Evolutionary conservation across 2,888 invertebrate species (phyloP), one percentile per base, ranked within the genome.

Genomic region (Acanthococcus lagerstroemiae): DNA sequence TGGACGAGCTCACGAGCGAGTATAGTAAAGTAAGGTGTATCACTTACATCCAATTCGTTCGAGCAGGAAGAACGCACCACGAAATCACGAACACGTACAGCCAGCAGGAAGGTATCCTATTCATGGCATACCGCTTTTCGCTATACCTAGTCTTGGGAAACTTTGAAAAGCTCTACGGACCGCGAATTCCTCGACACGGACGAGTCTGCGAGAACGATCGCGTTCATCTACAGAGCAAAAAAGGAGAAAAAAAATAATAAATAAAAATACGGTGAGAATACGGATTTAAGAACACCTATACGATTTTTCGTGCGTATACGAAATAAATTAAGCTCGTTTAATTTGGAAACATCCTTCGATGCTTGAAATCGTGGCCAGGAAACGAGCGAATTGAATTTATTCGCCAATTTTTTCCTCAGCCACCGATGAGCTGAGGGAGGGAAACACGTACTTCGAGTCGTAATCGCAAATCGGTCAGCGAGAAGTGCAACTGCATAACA

Each of bases 41-140:
- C 17, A 66, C 66, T 66, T 66, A 66, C 66, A 66, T 66, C 66
- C 66, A 66, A 66, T 66, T 66, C 46, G 56, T 50, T 22, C 56
- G 56, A 27, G 48, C 66, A 48, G 56, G 48, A 27, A 56, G 25
- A 12, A 57, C 25, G 21, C 56, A 66, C 21, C 55, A 48, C 48
- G 66, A 56, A 26, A 66, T 45, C 19, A 54, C 17, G 27, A 30
- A 63, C 37, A 54, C 37, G 25, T 63, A 30, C 26, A 30, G 4
- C 19, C 30, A 63, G 30, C 63, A 24, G 24, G 50, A 26, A 61
- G 26, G 48, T 54, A 63, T 52, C 37, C 37, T 63, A 27, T 63
- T 63, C 63, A 63, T 63, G 63, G 63, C 63, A 63, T 63, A 63
- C 52, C 54, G 54, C 52, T 27, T 63, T 52, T 15, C 21, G 21